Evolutionary conservation across 2,113 vertebrate species (phyloP).

Genomic region (Sinocyclocheilus anophthalmus): DNA sequence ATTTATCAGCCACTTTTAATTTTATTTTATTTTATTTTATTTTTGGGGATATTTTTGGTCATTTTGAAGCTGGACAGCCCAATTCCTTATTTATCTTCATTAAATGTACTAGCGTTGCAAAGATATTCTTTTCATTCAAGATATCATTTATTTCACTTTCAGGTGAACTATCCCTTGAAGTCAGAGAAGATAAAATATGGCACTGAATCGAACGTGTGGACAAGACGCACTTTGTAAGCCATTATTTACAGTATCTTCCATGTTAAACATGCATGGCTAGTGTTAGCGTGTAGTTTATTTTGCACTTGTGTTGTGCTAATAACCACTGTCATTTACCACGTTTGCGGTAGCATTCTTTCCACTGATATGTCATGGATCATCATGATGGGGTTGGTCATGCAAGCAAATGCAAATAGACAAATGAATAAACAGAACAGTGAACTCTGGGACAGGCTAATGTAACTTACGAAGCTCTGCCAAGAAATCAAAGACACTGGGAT

Average conservation of each 20-base stretch:
- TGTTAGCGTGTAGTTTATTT: background rate
- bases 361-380: slow-evolving; percentile 63
- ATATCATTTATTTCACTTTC: too few relatives aligned
- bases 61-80: too few relatives aligned
- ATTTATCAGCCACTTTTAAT: too few relatives aligned
- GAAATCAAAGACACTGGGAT: slow-evolving; percentile 40
- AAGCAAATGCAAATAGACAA: slow-evolving; percentile 62
- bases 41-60: too few relatives aligned
- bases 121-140: too few relatives aligned
- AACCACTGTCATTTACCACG: slow-evolving; percentile 55
- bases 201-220: background rate
- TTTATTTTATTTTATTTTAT: too few relatives aligned
- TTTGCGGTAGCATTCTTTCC: slow-evolving; percentile 66
- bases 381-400: slow-evolving; percentile 48
- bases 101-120: too few relatives aligned
- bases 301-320: slow-evolving; percentile 45
- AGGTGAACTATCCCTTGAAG: background rate
- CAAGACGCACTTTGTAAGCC: background rate
- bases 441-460: slow-evolving; percentile 27
- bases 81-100: too few relatives aligned
- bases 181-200: background rate
- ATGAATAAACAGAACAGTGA: slow-evolving; percentile 55
- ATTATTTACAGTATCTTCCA: slow-evolving; percentile 45
- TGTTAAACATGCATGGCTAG: background rate
- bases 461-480: slow-evolving; percentile 50